Conservation (phyloP, 2,888 invertebrate species). For the Agrotis puta region DNA sequence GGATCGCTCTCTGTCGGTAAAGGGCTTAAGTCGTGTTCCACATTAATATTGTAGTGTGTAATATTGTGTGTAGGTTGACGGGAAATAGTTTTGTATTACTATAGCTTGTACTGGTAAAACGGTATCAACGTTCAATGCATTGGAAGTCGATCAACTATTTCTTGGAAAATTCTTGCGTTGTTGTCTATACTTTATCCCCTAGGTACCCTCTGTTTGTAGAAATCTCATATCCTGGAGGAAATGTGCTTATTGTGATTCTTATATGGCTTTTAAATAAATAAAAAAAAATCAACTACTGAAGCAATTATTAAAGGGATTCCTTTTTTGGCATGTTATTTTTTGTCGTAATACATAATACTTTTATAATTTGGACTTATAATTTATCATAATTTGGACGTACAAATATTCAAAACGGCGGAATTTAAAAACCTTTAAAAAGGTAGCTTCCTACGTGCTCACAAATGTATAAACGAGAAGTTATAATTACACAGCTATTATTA, state of each 20-base stretch:
- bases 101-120: neutral
- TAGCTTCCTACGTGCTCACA: neutral
- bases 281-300: neutral
- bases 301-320: neutral
- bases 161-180: neutral
- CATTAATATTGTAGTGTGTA: neutral
- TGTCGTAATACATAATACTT: too few relatives aligned
- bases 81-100: neutral
- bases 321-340: too few relatives aligned
- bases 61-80: neutral
- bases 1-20: too few relatives aligned
- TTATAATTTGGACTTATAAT: conserved; percentile 1
- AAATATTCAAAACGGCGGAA: neutral
- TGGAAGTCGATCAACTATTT: neutral
- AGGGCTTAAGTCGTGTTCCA: too few relatives aligned
- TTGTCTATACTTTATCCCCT: neutral
- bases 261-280: neutral
- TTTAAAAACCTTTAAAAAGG: neutral
- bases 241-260: neutral
- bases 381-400: conserved; percentile 5
- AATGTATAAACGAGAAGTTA: conserved; percentile 2
- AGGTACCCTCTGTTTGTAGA: neutral
- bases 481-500: neutral
- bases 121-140: neutral
- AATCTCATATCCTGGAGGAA: conserved; percentile 5